phyloP scores from a whole-genome alignment of 2,113 vertebrate species.

The Stigmatopora nigra region DNA sequence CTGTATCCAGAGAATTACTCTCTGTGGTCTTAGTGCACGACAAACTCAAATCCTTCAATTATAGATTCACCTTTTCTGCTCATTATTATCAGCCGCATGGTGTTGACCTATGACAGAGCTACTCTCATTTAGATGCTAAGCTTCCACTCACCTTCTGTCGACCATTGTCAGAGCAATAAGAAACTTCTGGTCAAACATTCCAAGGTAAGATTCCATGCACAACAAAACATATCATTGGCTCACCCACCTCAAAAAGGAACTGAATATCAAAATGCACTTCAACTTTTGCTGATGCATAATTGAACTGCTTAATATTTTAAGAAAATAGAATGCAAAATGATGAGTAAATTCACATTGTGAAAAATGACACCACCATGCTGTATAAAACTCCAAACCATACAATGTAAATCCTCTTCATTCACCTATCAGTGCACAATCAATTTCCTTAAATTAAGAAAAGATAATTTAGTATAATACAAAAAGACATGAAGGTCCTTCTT shows the following conservation, averaged over 20 bases:
- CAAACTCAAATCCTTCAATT: conserved; percentile 34
- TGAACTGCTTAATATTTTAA: conserved; percentile 41
- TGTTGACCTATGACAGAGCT: conserved; percentile 45
- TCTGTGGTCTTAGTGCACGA: conserved; percentile 22
- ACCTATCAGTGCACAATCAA: too few relatives aligned
- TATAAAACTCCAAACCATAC: too few relatives aligned
- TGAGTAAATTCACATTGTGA: conserved; percentile 12
- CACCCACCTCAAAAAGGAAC: background rate
- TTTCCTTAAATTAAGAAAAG: too few relatives aligned
- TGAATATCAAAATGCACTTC: conserved; percentile 5
- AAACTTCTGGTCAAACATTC: conserved; percentile 46
- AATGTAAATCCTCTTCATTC: too few relatives aligned
- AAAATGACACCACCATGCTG: too few relatives aligned
- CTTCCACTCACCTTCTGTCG: conserved; percentile 42
- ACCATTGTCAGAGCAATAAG: conserved; percentile 54
- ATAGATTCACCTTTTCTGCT: conserved; percentile 39
- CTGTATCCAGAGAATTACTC: conserved; percentile 36
- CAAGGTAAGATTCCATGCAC: conserved; percentile 45
- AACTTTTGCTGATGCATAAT: conserved; percentile 26
- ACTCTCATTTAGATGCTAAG: conserved; percentile 56
- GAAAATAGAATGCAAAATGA: conserved; percentile 34
- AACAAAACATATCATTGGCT: conserved; percentile 13
- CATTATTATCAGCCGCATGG: conserved; percentile 44
- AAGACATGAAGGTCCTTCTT: too few relatives aligned
- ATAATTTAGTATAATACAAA: too few relatives aligned